A percentile compares a stretch with the other conserved stretches of the same genome.
phyloP scores from a whole-genome alignment of 2,888 invertebrate species.

The Scaptomyza parva region DNA sequence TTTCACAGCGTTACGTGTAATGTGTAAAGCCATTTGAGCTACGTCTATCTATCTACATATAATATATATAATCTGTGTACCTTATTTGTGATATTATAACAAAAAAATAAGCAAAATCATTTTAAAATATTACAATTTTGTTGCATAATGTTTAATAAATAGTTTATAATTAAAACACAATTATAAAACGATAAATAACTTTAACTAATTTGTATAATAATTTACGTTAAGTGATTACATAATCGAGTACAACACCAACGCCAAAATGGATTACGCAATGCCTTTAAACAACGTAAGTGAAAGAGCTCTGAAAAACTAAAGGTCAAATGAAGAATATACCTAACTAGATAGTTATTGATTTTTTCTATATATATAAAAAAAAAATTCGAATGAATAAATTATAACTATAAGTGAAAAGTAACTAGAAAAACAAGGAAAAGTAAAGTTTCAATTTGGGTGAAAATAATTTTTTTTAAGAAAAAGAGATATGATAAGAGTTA shows the following conservation, averaged over 20 bases:
- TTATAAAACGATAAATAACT: constrained; percentile 15
- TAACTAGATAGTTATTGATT: constrained; percentile 21
- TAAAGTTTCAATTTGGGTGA: too few species aligned
- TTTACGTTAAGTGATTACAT: constrained; percentile 54
- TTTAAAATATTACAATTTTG: constrained; percentile 50
- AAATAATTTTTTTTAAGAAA: too few species aligned
- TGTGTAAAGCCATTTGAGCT: constrained; percentile 53
- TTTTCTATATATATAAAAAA: constrained; percentile 5
- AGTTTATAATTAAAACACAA: constrained; percentile 13
- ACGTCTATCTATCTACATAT: constrained; percentile 41
- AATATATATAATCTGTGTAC: constrained; percentile 76
- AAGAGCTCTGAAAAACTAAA: constrained; percentile 11
- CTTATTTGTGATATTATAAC: constrained; percentile 81
- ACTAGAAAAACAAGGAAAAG: too few species aligned
- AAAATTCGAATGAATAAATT: too few species aligned
- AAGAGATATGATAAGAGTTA: too few species aligned
- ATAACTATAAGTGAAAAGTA: too few species aligned
- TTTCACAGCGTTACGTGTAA: constrained; percentile 60
- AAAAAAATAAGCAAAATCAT: constrained; percentile 37
- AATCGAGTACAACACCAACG: constrained; percentile 41
- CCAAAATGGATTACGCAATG: constrained; percentile 71
- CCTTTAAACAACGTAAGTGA: constrained; percentile 58
- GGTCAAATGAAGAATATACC: constrained; percentile 44
- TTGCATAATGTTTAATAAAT: constrained; percentile 46
- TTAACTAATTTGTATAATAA: constrained; percentile 30